Evolutionary conservation across 2,797 vertebrate species (phyloP).

Genomic region (Eleutherodactylus coqui): DNA sequence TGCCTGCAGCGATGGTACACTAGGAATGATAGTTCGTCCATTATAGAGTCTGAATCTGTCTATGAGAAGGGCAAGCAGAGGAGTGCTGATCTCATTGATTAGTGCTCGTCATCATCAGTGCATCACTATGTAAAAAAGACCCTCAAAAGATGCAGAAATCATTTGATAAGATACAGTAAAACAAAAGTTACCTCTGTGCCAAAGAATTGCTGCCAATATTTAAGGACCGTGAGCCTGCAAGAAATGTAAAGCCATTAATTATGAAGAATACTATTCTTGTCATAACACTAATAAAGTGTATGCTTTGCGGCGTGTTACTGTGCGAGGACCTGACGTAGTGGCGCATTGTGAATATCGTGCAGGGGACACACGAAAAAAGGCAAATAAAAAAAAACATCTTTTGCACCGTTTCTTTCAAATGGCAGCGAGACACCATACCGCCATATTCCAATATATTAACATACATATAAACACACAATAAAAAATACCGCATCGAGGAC

Average conservation of each 20-base stretch:
- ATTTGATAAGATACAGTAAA: not conserved
- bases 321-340: not conserved
- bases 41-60: too few species aligned
- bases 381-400: not conserved
- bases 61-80: too few species aligned
- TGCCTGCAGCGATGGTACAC: too few species aligned
- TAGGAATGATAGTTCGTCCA: too few species aligned
- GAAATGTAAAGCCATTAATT: conserved; percentile 60
- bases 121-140: too few species aligned
- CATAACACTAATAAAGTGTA: not conserved
- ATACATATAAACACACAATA: not conserved
- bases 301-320: not conserved
- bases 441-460: not conserved
- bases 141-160: not conserved
- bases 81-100: too few species aligned
- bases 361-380: too few species aligned
- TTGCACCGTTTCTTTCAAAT: too few species aligned
- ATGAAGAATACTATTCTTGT: not conserved
- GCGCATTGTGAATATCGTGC: not conserved
- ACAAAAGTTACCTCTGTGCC: conserved; percentile 82
- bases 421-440: too few species aligned
- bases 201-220: conserved; percentile 77
- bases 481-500: not conserved
- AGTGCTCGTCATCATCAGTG: too few species aligned
- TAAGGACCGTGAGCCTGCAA: conserved; percentile 81